These are phyloP conservation scores for Saguinus midas DNA, from an alignment of 2,113 vertebrate species.

Conservation along the genomic window DNA sequence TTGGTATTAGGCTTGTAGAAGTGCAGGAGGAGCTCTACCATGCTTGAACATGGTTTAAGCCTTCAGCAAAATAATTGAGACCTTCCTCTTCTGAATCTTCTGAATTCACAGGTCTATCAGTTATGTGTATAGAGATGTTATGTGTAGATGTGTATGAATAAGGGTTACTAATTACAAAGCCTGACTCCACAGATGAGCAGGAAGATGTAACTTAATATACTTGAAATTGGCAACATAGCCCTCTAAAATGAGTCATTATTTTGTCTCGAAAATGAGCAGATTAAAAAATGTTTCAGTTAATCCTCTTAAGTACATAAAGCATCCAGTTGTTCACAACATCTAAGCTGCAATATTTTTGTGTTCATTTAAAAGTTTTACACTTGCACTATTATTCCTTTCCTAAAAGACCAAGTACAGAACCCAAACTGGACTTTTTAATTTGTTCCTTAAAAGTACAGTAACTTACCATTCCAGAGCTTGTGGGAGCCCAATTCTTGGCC, in stretches of 20 bases:
- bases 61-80: not conserved
- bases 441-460: not conserved
- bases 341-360: not conserved
- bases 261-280: not conserved
- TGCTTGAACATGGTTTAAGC: not conserved
- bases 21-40: not conserved
- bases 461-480: not conserved
- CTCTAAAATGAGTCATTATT: not conserved
- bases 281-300: slow-evolving; percentile 26
- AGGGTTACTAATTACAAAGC: not conserved
- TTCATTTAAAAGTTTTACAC: not conserved
- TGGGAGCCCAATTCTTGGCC: not conserved
- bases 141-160: not conserved
- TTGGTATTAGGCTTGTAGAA: not conserved
- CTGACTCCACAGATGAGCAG: not conserved
- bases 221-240: not conserved
- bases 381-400: not conserved
- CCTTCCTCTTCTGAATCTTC: not conserved
- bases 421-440: not conserved
- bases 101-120: not conserved
- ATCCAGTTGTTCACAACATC: slow-evolving; percentile 28
- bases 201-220: not conserved
- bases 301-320: not conserved
- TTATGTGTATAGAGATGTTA: not conserved
- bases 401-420: not conserved